Conservation (phyloP, 1,140 invertebrate genomes). For the Parapsyche elsis region DNA sequence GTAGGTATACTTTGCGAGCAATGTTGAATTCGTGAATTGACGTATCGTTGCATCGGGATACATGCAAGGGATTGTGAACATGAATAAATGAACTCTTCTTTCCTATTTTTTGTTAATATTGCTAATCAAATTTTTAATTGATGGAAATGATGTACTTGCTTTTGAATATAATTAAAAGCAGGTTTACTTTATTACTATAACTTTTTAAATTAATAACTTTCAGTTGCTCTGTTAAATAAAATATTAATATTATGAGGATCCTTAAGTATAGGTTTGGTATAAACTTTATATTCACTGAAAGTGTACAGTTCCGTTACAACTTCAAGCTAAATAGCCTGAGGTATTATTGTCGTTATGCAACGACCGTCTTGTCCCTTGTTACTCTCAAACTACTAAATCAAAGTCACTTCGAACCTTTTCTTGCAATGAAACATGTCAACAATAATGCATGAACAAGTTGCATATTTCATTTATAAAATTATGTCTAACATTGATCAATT, state of each 20-base stretch:
- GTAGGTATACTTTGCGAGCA: too few relatives aligned
- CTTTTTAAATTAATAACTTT: too few relatives aligned
- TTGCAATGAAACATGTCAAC: neutral
- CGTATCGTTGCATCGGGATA: neutral
- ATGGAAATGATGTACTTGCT: too few relatives aligned
- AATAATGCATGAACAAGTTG: neutral
- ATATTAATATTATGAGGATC: too few relatives aligned
- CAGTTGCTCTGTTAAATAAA: too few relatives aligned
- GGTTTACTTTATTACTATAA: too few relatives aligned
- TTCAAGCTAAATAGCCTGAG: conserved; percentile 27
- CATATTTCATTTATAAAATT: neutral
- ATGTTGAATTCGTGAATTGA: neutral
- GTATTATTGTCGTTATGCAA: conserved; percentile 27
- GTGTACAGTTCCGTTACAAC: conserved; percentile 27
- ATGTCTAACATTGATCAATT: neutral
- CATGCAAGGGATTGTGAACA: neutral
- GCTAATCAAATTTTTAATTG: too few relatives aligned
- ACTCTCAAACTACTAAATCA: conserved; percentile 9
- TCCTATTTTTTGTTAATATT: too few relatives aligned
- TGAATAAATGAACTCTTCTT: too few relatives aligned
- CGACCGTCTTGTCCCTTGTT: conserved; percentile 20
- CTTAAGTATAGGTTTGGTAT: too few relatives aligned
- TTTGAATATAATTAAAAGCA: too few relatives aligned
- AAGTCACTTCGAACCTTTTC: conserved; percentile 22
- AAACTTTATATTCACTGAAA: neutral